phyloP scores from a whole-genome alignment of 2,888 invertebrate species.

The Drosophila ustulata region DNA sequence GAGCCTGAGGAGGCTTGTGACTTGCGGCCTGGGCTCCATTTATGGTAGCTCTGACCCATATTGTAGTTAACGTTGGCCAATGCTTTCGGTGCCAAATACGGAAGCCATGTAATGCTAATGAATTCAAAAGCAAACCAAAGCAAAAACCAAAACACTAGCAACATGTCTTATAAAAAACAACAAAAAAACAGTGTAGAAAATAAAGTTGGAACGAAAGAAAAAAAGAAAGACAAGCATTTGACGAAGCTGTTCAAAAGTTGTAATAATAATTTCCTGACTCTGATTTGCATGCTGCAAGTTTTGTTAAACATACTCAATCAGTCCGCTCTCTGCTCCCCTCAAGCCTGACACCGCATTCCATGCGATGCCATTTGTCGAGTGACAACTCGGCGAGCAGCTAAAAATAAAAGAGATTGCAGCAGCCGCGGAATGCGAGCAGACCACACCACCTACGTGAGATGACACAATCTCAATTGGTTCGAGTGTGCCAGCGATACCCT shows the following conservation, averaged over 20 bases:
- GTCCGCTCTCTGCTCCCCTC: not conserved
- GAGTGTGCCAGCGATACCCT: constrained; percentile 13
- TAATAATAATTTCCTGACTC: constrained; percentile 76
- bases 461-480: constrained; percentile 14
- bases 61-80: constrained; percentile 42
- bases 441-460: constrained; percentile 46
- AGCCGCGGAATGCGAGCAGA: constrained; percentile 20
- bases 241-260: constrained; percentile 59
- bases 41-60: constrained; percentile 58
- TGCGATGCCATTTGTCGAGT: not conserved
- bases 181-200: not conserved
- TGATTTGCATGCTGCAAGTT: constrained; percentile 71
- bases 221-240: constrained; percentile 23
- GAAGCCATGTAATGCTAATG: constrained; percentile 81
- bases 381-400: constrained; percentile 5
- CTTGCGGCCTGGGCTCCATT: constrained; percentile 32
- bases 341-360: constrained; percentile 5
- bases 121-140: constrained; percentile 59
- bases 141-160: constrained; percentile 31
- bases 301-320: constrained; percentile 53
- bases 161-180: constrained; percentile 52
- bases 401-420: constrained; percentile 11
- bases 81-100: constrained; percentile 66
- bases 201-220: not conserved
- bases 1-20: not conserved